A percentile compares a stretch with the other conserved stretches of the same genome.
These are phyloP conservation scores for Anoncus sp. DNA, from an alignment of 2,888 invertebrate genomes.

Conservation along the genomic window DNA sequence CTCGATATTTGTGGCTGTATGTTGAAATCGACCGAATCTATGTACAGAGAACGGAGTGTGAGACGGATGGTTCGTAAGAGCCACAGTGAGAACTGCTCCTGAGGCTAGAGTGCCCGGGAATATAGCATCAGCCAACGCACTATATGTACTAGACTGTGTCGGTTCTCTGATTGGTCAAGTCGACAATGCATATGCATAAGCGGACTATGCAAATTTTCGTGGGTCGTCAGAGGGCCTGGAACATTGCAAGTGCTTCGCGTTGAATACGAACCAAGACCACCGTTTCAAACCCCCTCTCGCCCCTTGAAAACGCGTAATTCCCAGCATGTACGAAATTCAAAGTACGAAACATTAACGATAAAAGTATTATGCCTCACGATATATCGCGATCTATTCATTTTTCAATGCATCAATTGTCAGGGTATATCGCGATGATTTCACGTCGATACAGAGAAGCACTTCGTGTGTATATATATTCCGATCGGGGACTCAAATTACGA, in stretches of 20 bases:
- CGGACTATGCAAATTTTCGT: constrained; percentile 65
- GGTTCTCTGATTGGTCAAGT: constrained; percentile 69
- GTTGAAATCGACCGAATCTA: constrained; percentile 45
- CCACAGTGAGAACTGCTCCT: constrained; percentile 19
- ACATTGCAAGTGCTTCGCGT: constrained; percentile 32
- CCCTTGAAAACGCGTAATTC: constrained; percentile 19
- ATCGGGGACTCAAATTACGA: constrained; percentile 13
- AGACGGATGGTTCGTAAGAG: constrained; percentile 41
- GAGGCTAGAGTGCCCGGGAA: constrained; percentile 11
- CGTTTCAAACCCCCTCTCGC: background rate
- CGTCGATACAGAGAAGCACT: background rate
- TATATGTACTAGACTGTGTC: constrained; percentile 47
- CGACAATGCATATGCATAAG: constrained; percentile 68
- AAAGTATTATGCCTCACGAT: background rate
- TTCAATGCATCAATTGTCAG: background rate
- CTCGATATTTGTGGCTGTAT: constrained; percentile 15
- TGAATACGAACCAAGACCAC: constrained; percentile 31
- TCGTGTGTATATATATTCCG: constrained; percentile 1
- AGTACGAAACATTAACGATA: constrained; percentile 2
- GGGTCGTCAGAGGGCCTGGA: constrained; percentile 29
- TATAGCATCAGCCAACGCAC: constrained; percentile 13
- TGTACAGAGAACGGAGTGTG: constrained; percentile 42
- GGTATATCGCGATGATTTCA: background rate
- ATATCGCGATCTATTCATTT: background rate
- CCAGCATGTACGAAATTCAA: constrained; percentile 4